phyloP scores from a whole-genome alignment of 2,888 invertebrate species.

The Drosophila ochracea region DNA sequence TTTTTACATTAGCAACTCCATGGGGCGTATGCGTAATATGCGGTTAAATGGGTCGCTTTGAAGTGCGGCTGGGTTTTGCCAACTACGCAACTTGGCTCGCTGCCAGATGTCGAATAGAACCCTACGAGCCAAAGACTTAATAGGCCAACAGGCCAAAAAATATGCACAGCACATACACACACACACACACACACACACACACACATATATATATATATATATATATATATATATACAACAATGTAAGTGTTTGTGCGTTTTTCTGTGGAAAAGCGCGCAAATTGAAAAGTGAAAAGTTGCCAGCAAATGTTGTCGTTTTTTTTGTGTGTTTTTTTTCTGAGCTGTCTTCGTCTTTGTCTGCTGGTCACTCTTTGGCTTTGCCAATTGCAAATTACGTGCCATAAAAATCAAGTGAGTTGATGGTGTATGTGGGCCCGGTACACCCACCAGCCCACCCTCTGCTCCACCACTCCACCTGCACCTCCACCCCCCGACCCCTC shows the following conservation, averaged over 20 bases:
- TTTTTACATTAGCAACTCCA: slow-evolving; percentile 44
- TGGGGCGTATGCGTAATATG: slow-evolving; percentile 71
- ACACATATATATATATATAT: not conserved
- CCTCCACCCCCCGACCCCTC: not conserved
- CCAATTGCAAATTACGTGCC: slow-evolving; percentile 81
- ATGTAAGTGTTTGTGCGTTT: not conserved
- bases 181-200: slow-evolving; percentile 24
- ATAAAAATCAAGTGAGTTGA: slow-evolving; percentile 66
- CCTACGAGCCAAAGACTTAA: slow-evolving; percentile 62
- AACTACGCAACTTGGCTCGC: slow-evolving; percentile 51
- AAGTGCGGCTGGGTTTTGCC: slow-evolving; percentile 55
- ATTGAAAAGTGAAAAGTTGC: slow-evolving; percentile 84
- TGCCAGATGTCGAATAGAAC: slow-evolving; percentile 64
- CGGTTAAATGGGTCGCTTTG: slow-evolving; percentile 68
- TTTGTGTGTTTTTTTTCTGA: not conserved
- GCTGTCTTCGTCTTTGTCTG: slow-evolving; percentile 36
- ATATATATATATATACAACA: not conserved
- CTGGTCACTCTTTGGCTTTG: slow-evolving; percentile 58
- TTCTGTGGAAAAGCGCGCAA: slow-evolving; percentile 69
- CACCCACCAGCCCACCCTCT: not conserved
- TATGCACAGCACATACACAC: slow-evolving; percentile 32
- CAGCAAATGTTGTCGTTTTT: slow-evolving; percentile 52
- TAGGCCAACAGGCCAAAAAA: slow-evolving; percentile 77
- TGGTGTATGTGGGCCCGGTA: slow-evolving; percentile 67
- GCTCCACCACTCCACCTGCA: not conserved